Evolutionary conservation across 2,797 vertebrate species (phyloP), one percentile per base, ranked within the genome.

Genomic region (Thamnophis elegans): DNA sequence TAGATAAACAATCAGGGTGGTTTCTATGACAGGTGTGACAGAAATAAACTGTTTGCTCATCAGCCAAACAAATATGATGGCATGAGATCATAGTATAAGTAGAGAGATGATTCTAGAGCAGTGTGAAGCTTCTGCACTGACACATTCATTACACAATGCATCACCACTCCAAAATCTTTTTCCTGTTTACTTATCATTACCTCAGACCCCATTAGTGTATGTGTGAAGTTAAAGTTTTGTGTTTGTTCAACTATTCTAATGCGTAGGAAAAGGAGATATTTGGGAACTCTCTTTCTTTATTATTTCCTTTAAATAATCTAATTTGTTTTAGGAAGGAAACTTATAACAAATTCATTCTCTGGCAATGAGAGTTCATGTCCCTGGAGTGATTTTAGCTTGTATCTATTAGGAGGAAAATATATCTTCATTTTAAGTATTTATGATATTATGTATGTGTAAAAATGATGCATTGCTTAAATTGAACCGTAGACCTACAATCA

Each of bases 381-480:
- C n/a, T 18, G 13, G 68, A 92, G 60, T 42, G 91, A 92, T 18
- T 78, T 90, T 55, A 36, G 42, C 28, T 55, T 89, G 9, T 60
- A 25, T 65, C 73, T 92, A 32, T 87, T 90, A 92, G 32, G 2
- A 62, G 94, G 85, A 96, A 94, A 4, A 4, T 8, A 28, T 56
- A 53, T 32, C 18, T 93, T 95, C 2, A 88, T 95, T 96, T 94
- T 91, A 92, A 92, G 13, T 32, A 2, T 5, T 87, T 58, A 42
- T 93, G 62, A 78, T 82, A 95, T 47, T 91, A 62, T 92, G 90
- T 20, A 51, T n/a, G 56, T 60, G 56, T 89, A 93, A 56, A 4
- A 53, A 6, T 62, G 1, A 16, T 73, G 3, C 0, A 88, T 36
- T 56, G 7, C 9, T 2, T 16, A 87, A 22, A 13, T 3, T 6